Conservation (phyloP, 92 coral and sea anemone genomes). For the Parazoanthus swiftii region DNA sequence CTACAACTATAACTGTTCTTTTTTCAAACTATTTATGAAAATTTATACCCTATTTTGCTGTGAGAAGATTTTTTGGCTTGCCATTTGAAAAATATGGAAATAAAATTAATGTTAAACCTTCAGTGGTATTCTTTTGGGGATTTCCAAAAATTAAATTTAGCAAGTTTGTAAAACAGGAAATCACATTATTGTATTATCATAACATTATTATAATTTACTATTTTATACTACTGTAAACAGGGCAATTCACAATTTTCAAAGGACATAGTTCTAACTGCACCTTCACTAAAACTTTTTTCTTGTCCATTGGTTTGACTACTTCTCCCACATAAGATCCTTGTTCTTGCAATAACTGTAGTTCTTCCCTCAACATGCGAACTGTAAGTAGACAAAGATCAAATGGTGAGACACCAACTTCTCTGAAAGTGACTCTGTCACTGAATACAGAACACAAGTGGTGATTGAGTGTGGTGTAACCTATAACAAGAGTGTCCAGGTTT, state of each 20-base stretch:
- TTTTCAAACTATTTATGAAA: too few relatives aligned
- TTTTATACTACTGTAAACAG: background rate
- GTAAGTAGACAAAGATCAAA: background rate
- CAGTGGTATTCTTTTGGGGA: too few relatives aligned
- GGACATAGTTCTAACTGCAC: conserved; percentile 32
- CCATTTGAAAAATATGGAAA: too few relatives aligned
- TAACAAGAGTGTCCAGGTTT: background rate
- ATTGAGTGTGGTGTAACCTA: background rate
- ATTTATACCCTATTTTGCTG: too few relatives aligned
- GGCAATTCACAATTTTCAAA: background rate
- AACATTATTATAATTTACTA: too few relatives aligned
- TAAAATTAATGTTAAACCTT: too few relatives aligned
- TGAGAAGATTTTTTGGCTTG: too few relatives aligned
- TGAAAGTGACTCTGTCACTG: background rate
- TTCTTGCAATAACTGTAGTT: conserved; percentile 92
- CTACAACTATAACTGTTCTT: too few relatives aligned
- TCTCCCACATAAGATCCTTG: conserved; percentile 99
- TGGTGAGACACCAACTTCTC: background rate
- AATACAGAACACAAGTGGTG: background rate
- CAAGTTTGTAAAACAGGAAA: background rate
- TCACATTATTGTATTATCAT: too few relatives aligned
- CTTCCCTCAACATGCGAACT: conserved; percentile 99
- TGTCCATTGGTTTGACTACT: conserved; percentile 99
- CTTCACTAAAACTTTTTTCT: conserved; percentile 98
- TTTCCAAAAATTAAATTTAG: too few relatives aligned